These are phyloP conservation scores for Pseudomyrmex cubaensis DNA, from an alignment of 1,140 invertebrate species.

Conservation along the genomic window DNA sequence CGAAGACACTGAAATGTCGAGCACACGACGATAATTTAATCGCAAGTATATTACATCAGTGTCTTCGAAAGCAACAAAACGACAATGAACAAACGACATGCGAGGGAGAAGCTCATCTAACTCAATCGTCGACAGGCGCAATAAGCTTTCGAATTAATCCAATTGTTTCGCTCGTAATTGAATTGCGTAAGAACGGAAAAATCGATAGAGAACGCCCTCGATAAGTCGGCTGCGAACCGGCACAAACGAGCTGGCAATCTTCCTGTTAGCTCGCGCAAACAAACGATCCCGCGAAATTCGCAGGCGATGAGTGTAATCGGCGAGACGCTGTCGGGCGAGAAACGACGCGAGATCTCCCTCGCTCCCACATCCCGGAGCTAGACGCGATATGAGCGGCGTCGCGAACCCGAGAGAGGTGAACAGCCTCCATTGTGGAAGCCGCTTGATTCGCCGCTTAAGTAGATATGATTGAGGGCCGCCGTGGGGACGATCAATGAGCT, in stretches of 20 bases:
- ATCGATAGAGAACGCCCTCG: conserved; percentile 56
- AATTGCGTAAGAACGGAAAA: conserved; percentile 67
- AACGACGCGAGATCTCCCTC: conserved; percentile 25
- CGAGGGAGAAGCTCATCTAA: conserved; percentile 52
- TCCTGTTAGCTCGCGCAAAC: conserved; percentile 39
- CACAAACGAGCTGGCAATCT: conserved; percentile 19
- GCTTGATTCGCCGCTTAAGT: conserved; percentile 74
- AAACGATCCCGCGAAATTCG: conserved; percentile 14
- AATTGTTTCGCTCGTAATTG: conserved; percentile 65
- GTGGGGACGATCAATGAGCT: conserved; percentile 76
- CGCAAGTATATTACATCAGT: conserved; percentile 8
- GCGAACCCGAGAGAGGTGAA: conserved; percentile 65
- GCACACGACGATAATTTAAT: conserved; percentile 25
- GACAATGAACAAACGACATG: not conserved
- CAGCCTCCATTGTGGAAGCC: conserved; percentile 72
- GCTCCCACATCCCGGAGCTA: not conserved
- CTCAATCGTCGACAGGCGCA: conserved; percentile 59
- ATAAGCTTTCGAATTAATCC: conserved; percentile 65
- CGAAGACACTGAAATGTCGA: not conserved
- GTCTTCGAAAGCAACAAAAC: conserved; percentile 10
- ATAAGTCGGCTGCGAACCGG: not conserved
- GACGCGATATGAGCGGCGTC: conserved; percentile 1
- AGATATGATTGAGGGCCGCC: conserved; percentile 79
- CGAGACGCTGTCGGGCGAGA: conserved; percentile 17
- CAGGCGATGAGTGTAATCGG: conserved; percentile 19